Conservation (phyloP, 2,888 invertebrate species). For the Scaptomyza polygonia region DNA sequence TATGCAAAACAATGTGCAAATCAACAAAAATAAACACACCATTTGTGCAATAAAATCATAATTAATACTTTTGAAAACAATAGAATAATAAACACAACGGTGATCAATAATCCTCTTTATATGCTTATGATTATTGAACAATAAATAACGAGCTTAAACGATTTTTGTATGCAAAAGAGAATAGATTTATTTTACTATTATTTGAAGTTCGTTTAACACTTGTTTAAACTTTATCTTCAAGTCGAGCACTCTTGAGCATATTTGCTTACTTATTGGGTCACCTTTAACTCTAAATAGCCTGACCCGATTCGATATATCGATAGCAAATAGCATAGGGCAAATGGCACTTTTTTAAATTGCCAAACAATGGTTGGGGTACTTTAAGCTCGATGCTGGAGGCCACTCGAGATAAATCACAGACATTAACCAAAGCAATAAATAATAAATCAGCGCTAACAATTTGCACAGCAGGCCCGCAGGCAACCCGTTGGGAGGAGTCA, state of each 20-base stretch:
- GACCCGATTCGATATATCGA: conserved; percentile 48
- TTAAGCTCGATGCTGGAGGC: conserved; percentile 40
- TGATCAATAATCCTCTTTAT: background rate
- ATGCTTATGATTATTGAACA: background rate
- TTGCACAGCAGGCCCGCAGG: conserved; percentile 52
- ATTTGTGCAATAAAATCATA: background rate
- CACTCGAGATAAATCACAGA: conserved; percentile 64
- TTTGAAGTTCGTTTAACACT: background rate
- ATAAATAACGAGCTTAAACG: background rate
- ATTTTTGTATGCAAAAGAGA: background rate
- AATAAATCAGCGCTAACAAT: conserved; percentile 73
- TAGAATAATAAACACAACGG: background rate
- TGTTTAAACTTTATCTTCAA: conserved; percentile 4
- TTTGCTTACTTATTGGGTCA: conserved; percentile 4
- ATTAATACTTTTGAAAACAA: background rate
- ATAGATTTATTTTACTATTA: background rate
- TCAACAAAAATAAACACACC: background rate
- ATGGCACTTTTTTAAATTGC: conserved; percentile 44
- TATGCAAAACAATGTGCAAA: background rate
- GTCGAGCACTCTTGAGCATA: background rate
- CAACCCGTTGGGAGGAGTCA: background rate
- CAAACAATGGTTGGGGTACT: conserved; percentile 45
- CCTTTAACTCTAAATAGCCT: no score
- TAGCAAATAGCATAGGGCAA: conserved; percentile 24
- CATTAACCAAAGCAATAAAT: conserved; percentile 70